Conservation (phyloP, 2,797 vertebrate species). For the Fistularia commersonii region DNA sequence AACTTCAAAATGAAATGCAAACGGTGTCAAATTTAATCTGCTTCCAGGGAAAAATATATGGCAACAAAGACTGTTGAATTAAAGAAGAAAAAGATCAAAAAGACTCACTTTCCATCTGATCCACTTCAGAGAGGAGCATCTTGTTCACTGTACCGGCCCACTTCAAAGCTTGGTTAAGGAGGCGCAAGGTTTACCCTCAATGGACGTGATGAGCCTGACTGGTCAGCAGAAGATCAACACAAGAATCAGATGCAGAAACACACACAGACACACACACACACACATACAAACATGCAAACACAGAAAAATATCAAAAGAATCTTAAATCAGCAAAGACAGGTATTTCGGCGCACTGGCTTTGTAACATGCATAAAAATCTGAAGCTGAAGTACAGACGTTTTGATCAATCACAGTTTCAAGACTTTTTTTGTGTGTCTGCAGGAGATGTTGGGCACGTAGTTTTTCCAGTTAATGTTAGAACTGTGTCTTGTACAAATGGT, state of each 20-base stretch:
- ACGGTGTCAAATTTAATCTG: constrained; percentile 11
- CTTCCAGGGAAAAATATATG: constrained; percentile 15
- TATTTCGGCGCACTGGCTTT: too few relatives aligned
- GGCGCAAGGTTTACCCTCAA: constrained; percentile 6
- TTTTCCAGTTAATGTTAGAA: too few relatives aligned
- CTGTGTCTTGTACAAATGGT: too few relatives aligned
- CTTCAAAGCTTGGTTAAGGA: constrained; percentile 48
- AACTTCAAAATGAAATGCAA: constrained; percentile 22
- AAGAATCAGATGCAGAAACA: background rate
- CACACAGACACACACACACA: too few relatives aligned
- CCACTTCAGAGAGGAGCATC: constrained; percentile 29
- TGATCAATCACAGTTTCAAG: too few relatives aligned
- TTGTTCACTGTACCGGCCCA: constrained; percentile 45
- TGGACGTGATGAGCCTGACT: constrained; percentile 14
- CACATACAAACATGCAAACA: background rate
- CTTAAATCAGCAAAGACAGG: too few relatives aligned
- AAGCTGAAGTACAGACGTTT: too few relatives aligned
- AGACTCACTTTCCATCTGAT: constrained; percentile 34
- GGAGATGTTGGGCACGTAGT: too few relatives aligned
- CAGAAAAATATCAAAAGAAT: too few relatives aligned
- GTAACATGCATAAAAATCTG: too few relatives aligned
- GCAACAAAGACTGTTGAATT: constrained; percentile 33
- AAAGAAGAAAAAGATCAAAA: constrained; percentile 49
- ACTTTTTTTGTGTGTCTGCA: too few relatives aligned
- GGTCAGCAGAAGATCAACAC: constrained; percentile 39